Evolutionary conservation across 2,888 invertebrate species (phyloP), one percentile per base, ranked within the genome.

Genomic region (Spatulosminthurus flaviceps): DNA sequence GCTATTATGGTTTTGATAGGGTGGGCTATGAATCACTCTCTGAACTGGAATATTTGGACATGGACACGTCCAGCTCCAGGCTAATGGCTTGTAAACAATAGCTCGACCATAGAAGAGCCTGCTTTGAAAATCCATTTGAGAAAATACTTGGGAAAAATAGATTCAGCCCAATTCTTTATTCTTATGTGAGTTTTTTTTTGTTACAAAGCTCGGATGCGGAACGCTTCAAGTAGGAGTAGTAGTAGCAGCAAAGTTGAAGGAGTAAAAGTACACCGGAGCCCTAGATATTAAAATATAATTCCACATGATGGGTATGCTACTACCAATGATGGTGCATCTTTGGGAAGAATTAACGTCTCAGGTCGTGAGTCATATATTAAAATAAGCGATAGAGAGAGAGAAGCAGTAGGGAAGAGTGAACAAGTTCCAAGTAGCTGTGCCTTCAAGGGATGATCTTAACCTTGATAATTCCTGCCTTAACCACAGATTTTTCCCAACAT

Each of bases 51-150:
- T 81, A 81, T 81, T 81, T 81, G 79, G 81, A 81, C 81, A 75
- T 73, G 73, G 79, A 79, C 77, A 78, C 71, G 81, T 81, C 81
- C 81, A 79, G 81, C 81, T 79, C 42, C 69, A 42, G 81, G 81
- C 81, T 79, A 81, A 81, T 81, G 79, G 81, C 77, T 77, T 81
- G 81, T 81, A 81, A 81, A 81, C 81, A 81, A 81, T 79, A 76
- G 60, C 51, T 75, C 70, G 64, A 42, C 64, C 64, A 11, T 19
- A 75, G 61, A 75, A n/a, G n/a, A n/a, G n/a, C 41, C 34, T 34
- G 26, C 16, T 67, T 67, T 24, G 67, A 67, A 67, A 67, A 7
- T 72, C 43, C 75, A 75, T 75, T 34, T 75, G 74, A 21, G 41
- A 9, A 41, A 9, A 7, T 41, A 41, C 13, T 7, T 41, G 51